phyloP scores from a whole-genome alignment of 1,140 invertebrate species.

The Drosophila chauvacae region DNA sequence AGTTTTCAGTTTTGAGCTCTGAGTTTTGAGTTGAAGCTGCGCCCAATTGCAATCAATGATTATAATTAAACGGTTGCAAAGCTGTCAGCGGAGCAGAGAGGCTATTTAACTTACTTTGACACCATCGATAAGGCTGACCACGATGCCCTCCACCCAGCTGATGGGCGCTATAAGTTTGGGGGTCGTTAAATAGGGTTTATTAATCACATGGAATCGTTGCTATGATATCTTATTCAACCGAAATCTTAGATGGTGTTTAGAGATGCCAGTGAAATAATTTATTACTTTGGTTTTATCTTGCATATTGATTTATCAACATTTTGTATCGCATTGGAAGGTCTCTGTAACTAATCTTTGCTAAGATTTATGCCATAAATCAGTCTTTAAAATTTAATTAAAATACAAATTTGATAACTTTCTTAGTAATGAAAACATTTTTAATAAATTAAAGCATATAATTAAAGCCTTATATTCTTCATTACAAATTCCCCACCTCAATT shows the following conservation, averaged over 20 bases:
- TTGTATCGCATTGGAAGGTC: neutral
- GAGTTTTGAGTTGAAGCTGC: conserved; percentile 19
- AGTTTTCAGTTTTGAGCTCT: too few relatives aligned
- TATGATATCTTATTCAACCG: neutral
- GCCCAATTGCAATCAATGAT: conserved; percentile 38
- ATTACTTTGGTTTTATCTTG: neutral
- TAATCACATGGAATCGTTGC: neutral
- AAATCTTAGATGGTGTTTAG: neutral
- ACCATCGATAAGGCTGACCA: conserved; percentile 66
- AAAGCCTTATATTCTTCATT: neutral
- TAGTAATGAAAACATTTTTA: neutral
- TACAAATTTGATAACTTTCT: neutral
- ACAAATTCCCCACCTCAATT: neutral
- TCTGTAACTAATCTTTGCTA: neutral
- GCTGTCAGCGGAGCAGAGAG: conserved; percentile 28
- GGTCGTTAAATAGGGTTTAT: conserved; percentile 5
- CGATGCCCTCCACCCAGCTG: conserved; percentile 75
- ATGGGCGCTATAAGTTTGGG: conserved; percentile 71
- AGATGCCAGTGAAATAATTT: neutral
- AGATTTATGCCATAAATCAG: neutral
- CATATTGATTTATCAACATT: neutral
- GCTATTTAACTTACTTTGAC: conserved; percentile 78
- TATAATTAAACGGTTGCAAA: conserved; percentile 33
- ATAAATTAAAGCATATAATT: neutral
- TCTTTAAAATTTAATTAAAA: neutral